These are phyloP conservation scores for Podarcis muralis DNA, from an alignment of 2,113 vertebrate genomes.

Conservation along the genomic window DNA sequence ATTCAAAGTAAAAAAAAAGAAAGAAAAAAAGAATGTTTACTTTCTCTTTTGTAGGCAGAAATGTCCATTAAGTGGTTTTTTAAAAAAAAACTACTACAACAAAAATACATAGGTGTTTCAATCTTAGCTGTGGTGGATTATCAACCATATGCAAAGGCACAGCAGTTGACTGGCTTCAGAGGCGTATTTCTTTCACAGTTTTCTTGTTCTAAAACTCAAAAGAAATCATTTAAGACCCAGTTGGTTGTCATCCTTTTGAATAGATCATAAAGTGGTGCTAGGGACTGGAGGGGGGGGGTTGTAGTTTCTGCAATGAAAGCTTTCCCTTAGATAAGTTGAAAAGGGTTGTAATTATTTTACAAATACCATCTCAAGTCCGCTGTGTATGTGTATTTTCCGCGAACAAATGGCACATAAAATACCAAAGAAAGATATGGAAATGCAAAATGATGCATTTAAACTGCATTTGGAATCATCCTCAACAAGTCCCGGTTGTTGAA, in stretches of 20 bases:
- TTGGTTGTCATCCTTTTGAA: slow-evolving; percentile 57
- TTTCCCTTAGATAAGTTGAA: slow-evolving; percentile 31
- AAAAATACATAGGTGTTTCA: slow-evolving; percentile 3
- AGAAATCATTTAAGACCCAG: slow-evolving; percentile 37
- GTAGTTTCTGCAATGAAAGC: slow-evolving; percentile 51
- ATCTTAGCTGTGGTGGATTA: slow-evolving; percentile 17
- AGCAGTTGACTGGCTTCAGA: slow-evolving; percentile 43
- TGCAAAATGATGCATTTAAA: slow-evolving; percentile 61
- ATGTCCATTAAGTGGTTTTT: slow-evolving; percentile 11
- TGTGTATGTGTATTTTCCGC: slow-evolving; percentile 45
- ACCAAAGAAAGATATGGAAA: slow-evolving; percentile 56
- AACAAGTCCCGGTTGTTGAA: slow-evolving; percentile 68
- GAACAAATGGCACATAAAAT: slow-evolving; percentile 56
- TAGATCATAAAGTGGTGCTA: slow-evolving; percentile 42
- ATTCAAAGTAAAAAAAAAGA: background rate
- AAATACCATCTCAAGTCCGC: slow-evolving; percentile 55
- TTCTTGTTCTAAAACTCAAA: slow-evolving; percentile 45
- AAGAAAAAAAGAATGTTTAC: background rate
- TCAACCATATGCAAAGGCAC: slow-evolving; percentile 24
- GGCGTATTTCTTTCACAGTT: slow-evolving; percentile 48
- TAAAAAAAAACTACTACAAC: background rate
- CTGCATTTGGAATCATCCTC: slow-evolving; percentile 67
- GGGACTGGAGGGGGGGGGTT: slow-evolving; percentile 29
- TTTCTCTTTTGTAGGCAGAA: background rate
- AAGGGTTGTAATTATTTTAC: slow-evolving; percentile 52